phyloP scores from a whole-genome alignment of 2,797 vertebrate species.

The Echiichthys vipera region DNA sequence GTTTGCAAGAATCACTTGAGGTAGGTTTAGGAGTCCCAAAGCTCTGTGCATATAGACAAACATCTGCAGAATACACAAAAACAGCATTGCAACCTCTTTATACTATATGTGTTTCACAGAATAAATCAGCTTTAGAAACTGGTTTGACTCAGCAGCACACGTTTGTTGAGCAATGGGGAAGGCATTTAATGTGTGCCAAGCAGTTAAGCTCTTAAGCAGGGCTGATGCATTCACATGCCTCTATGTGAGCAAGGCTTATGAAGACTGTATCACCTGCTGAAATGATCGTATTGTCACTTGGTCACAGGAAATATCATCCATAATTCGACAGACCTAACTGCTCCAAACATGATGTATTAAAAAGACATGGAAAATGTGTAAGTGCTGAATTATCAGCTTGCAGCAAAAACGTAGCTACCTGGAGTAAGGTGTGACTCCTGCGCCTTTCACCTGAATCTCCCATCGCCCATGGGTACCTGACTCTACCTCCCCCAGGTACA shows the following conservation, averaged over 20 bases:
- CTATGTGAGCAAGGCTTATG: slow-evolving; percentile 1
- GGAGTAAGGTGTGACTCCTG: slow-evolving; percentile 90
- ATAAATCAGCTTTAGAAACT: neutral
- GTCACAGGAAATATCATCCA: neutral
- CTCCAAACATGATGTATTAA: neutral
- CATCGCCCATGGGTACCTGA: slow-evolving; percentile 65
- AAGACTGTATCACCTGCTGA: slow-evolving; percentile 6
- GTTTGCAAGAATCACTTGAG: too few relatives aligned
- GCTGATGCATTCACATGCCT: slow-evolving; percentile 40
- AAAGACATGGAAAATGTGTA: neutral
- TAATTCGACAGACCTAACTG: too few relatives aligned
- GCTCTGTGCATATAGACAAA: too few relatives aligned
- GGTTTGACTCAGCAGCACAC: neutral
- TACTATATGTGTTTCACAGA: neutral
- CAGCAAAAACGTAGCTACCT: slow-evolving; percentile 75
- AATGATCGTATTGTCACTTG: neutral
- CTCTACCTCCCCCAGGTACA: slow-evolving; percentile 90
- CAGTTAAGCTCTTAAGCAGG: slow-evolving; percentile 62
- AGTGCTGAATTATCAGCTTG: too few relatives aligned
- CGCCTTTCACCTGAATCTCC: slow-evolving; percentile 93
- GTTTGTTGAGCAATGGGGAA: neutral
- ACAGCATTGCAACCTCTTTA: too few relatives aligned
- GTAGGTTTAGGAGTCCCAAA: too few relatives aligned
- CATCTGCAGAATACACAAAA: too few relatives aligned
- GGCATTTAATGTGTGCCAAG: slow-evolving; percentile 28